Percentiles rank a stretch among this genome's conserved stretches.
These are phyloP conservation scores for Spatula versicolor DNA, from an alignment of 2,797 vertebrate genomes.

Conservation along the genomic window DNA sequence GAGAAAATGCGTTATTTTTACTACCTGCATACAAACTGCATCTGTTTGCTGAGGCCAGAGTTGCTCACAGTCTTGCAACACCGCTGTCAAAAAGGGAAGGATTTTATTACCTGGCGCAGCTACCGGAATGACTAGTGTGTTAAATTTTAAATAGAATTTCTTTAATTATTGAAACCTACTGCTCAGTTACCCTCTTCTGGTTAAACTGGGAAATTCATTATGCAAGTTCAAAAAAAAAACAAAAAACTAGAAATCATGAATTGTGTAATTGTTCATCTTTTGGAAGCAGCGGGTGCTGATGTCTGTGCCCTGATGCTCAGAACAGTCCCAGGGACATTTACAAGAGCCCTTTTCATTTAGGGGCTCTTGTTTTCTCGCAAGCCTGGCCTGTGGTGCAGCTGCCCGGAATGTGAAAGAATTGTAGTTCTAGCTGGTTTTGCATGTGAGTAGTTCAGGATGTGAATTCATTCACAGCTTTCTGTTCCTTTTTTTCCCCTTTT, in stretches of 20 bases:
- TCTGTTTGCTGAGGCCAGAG: background rate
- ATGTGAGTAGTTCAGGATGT: background rate
- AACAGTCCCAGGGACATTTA: background rate
- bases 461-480: background rate
- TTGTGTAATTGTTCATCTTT: background rate
- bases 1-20: background rate
- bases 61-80: background rate
- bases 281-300: background rate
- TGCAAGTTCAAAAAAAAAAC: background rate
- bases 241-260: background rate
- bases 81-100: background rate
- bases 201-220: background rate
- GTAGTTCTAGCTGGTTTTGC: background rate
- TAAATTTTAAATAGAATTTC: constrained; percentile 62
- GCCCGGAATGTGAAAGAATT: background rate
- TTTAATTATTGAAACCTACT: constrained; percentile 59
- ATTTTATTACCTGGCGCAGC: constrained; percentile 26
- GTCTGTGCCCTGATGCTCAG: background rate
- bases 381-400: background rate
- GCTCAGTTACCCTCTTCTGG: background rate
- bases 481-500: accelerated
- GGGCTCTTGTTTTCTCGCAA: background rate
- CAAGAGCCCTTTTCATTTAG: background rate
- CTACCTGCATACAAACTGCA: background rate
- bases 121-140: background rate